These are phyloP conservation scores for Listronotus oregonensis DNA, from an alignment of 1,140 invertebrate species.

Conservation along the genomic window DNA sequence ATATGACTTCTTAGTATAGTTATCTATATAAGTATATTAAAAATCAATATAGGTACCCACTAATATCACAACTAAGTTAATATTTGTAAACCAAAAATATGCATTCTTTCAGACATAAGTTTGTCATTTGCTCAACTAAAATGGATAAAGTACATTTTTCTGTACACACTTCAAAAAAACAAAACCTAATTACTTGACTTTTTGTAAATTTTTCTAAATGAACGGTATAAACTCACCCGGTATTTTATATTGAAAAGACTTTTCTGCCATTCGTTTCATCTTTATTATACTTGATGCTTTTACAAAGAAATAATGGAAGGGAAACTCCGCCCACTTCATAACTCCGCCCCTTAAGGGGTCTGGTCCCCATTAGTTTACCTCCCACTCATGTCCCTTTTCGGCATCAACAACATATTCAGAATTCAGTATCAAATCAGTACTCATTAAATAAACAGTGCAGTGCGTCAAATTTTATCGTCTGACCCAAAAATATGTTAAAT, in stretches of 20 bases:
- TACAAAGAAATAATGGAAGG: constrained; percentile 45
- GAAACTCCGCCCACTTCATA: constrained; percentile 33
- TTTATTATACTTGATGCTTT: constrained; percentile 28
- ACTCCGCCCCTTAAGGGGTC: constrained; percentile 45
- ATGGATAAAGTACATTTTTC: no score
- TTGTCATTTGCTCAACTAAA: no score
- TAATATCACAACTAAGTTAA: no score
- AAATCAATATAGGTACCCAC: no score
- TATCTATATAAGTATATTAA: no score
- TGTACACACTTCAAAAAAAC: no score
- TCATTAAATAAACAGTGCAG: constrained; percentile 59
- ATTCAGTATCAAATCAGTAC: constrained; percentile 59
- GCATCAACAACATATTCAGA: constrained; percentile 55
- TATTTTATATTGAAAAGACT: constrained; percentile 35
- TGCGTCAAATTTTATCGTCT: constrained; percentile 48
- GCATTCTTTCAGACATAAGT: no score
- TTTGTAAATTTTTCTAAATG: not conserved
- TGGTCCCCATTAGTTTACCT: constrained; percentile 45
- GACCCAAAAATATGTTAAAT: constrained; percentile 52
- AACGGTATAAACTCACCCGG: constrained; percentile 14
- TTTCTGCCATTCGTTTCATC: constrained; percentile 31
- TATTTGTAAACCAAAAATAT: no score
- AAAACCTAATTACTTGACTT: no score
- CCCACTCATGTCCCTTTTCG: constrained; percentile 45
- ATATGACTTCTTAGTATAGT: no score